Evolutionary conservation across 2,888 invertebrate genomes (phyloP), one percentile per base, ranked within the genome.

Genomic region (Lordiphosa fenestrarum): DNA sequence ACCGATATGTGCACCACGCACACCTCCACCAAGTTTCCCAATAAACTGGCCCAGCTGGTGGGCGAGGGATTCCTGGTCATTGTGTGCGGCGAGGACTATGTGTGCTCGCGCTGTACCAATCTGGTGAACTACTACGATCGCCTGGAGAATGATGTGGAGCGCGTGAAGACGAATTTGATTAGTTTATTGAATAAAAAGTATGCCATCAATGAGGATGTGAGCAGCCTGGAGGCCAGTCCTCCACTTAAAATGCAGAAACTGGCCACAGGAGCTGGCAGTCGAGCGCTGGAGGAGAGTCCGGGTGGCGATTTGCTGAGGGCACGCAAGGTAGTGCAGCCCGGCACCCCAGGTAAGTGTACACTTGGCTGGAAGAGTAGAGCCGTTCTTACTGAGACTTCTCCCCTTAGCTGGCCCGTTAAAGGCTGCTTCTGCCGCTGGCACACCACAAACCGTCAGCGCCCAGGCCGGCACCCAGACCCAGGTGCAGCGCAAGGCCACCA

Each of bases 61-160:
- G 91, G 91, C 25, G 90, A 90, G 75, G 89, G 89, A 6, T 91
- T 90, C 71, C 85, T 90, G 74, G 90, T 91, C 3, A 89, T 91
- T 56, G 89, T 91, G 3, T 89, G 90, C 53, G 87, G 86, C 3
- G 90, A 90, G 48, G 91, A 91, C 77, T 88, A 88, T 21, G 87
- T 91, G 4, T 91, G 91, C 60, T 88, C 89, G 55, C 88, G 89
- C 33, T 91, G 91, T 68, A 86, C 88, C 41, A 89, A 89, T 54
- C 82, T 91, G 57, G 87, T 91, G 10, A 90, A 90, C 71, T 90
- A 90, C 63, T 87, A 90, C 65, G 91, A 91, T 74, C 90, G 90
- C 30, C 69, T 91, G 36, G 91, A 91, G 73, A 89, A 87, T 53
- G 90, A 91, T 73, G 86, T 90, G 50, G 89, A 89, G 47, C 86